A percentile compares a stretch with the other conserved stretches of the same genome.
Conservation (phyloP, 2,113 vertebrate species). For the Vulpes lagopus region DNA sequence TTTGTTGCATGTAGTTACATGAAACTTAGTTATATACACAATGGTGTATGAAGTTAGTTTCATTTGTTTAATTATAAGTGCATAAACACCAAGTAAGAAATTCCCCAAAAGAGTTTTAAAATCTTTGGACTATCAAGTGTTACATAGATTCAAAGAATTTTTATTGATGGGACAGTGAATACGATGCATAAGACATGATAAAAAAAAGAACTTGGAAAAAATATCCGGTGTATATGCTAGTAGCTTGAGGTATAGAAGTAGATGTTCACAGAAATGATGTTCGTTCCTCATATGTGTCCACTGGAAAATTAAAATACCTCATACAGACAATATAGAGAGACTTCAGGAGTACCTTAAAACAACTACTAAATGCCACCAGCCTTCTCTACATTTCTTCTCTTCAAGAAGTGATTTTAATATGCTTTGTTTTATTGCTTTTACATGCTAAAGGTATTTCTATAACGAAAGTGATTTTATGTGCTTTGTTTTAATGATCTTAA, state of each 20-base stretch:
- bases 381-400: background rate
- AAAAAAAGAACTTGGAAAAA: background rate
- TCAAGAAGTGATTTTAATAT: background rate
- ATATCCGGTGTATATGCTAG: background rate
- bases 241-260: background rate
- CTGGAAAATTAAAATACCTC: background rate
- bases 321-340: background rate
- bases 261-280: background rate
- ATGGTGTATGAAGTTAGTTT: background rate
- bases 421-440: background rate
- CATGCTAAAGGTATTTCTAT: background rate
- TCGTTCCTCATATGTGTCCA: background rate
- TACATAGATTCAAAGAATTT: slow-evolving; percentile 25
- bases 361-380: background rate
- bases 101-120: background rate
- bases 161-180: slow-evolving; percentile 1
- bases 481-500: slow-evolving; percentile 52
- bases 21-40: background rate
- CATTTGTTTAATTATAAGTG: slow-evolving; percentile 30
- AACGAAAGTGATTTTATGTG: background rate
- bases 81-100: background rate
- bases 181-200: background rate
- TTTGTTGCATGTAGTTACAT: background rate
- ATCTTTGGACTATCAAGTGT: background rate
- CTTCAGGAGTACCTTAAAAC: background rate